phyloP scores from a whole-genome alignment of 2,113 vertebrate species.

The Hemibagrus wyckioides region DNA sequence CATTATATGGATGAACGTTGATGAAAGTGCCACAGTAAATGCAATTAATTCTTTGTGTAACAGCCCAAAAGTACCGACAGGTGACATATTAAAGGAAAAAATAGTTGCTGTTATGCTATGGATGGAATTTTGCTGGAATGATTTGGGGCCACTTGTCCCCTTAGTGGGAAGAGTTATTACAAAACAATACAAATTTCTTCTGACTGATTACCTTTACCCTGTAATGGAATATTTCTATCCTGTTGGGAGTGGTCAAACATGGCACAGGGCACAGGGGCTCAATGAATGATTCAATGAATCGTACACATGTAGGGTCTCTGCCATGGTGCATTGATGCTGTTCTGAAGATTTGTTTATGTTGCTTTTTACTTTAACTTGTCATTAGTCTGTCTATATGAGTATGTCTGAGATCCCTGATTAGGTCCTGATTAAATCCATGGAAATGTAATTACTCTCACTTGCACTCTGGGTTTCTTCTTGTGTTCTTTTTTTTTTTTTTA shows the following conservation, averaged over 20 bases:
- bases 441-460: background rate
- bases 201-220: background rate
- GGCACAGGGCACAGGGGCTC: background rate
- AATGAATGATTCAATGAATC: background rate
- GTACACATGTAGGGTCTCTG: background rate
- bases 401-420: conserved; percentile 13
- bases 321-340: background rate
- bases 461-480: background rate
- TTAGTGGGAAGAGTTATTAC: background rate
- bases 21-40: background rate
- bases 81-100: background rate
- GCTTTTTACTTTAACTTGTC: background rate
- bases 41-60: background rate
- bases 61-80: background rate
- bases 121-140: background rate
- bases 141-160: background rate
- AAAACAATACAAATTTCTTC: background rate
- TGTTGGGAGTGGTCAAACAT: background rate
- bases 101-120: background rate
- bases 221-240: background rate
- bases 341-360: conserved; percentile 16
- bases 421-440: conserved; percentile 27
- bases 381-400: background rate
- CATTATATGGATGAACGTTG: background rate
- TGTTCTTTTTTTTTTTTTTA: background rate